Conservation (phyloP, 2,113 vertebrate species). For the Lates calcarifer region DNA sequence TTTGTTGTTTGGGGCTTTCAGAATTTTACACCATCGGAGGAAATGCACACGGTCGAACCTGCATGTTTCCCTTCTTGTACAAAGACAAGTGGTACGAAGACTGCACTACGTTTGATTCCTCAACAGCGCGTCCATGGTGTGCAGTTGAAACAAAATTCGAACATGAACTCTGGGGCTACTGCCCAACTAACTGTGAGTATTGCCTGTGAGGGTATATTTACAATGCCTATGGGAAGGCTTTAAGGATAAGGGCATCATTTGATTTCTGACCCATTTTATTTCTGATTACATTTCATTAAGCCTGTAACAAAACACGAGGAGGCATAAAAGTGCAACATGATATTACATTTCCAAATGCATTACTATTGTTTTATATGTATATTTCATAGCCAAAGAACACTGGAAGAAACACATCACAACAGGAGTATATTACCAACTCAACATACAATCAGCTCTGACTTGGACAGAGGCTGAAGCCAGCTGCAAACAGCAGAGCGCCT, state of each 20-base stretch:
- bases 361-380: background rate
- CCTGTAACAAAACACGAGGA: background rate
- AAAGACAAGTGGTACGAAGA: conserved; percentile 85
- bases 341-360: background rate
- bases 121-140: conserved; percentile 85
- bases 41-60: conserved; percentile 88
- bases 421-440: conserved; percentile 88
- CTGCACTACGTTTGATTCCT: conserved; percentile 83
- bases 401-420: conserved; percentile 88
- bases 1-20: conserved; percentile 64
- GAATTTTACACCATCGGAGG: conserved; percentile 88
- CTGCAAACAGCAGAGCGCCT: conserved; percentile 89
- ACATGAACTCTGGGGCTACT: conserved; percentile 86
- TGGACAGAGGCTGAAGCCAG: conserved; percentile 92
- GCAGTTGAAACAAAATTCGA: conserved; percentile 84
- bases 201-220: background rate
- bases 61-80: conserved; percentile 92
- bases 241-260: background rate
- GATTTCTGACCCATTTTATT: background rate
- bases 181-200: conserved; percentile 89
- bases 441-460: conserved; percentile 86
- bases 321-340: background rate
- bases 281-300: background rate
- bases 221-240: background rate
- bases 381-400: conserved; percentile 60